Evolutionary conservation across 2,797 vertebrate species (phyloP), one percentile per base, ranked within the genome.

Genomic region (Cryptoblepharus egeriae): DNA sequence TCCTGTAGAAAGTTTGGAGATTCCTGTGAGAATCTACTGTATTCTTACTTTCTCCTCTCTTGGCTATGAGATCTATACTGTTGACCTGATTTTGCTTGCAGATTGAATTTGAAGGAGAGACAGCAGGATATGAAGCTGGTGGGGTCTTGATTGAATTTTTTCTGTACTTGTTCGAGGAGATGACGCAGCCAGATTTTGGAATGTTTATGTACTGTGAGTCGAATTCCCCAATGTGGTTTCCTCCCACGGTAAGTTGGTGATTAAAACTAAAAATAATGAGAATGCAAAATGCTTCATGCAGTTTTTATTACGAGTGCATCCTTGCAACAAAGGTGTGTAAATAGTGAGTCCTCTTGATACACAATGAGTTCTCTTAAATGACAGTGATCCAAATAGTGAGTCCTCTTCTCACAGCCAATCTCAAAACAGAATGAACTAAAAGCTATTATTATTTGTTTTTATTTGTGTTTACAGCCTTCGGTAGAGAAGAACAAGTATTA

Each of bases 171-270:
- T 91, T 92, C 85, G 65, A 93, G 68, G 78, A 91, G 72, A 88
- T 95, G 86, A 83, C 78, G 24, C 79, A 70, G n/a, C 90, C 91
- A 70, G 86, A 91, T 15, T 93, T 85, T 72, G 87, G 81, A 22
- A 83, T 93, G 84, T 90, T 93, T 74, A 24, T 63, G 0, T 88
- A 87, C n/a, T 70, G 84, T 49, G 79, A 92, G 55, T 32, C 85
- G 2, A 70, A 80, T 39, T 88, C 87, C 68, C 87, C 10, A 37
- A 81, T 94, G 83, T 95, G 95, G 94, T 94, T 95, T 86, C 93
- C 93, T 67, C 60, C 75, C 37, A 81, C 28, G 20, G 94, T 94
- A 65, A 83, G 91, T 82, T 52, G 15, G 49, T 52, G 13, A 52
- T 52, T 42, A 18, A 52, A 52, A 52, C 49, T 16, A 52, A 52